Conservation (phyloP, 1,140 invertebrate species). For the Psilanteris sp. region DNA sequence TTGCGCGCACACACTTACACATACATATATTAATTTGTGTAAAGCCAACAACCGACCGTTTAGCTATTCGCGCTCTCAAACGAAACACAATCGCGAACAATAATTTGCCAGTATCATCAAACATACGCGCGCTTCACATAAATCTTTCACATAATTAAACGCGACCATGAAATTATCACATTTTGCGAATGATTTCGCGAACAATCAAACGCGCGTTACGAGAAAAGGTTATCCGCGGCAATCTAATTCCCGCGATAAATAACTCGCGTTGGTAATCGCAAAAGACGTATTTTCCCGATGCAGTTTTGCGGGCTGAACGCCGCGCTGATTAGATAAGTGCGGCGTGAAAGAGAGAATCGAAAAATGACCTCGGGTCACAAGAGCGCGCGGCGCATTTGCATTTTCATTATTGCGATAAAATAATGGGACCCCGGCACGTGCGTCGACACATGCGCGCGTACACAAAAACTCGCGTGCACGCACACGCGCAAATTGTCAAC, state of each 20-base stretch:
- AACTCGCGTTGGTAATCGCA: neutral
- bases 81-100: too few relatives aligned
- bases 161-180: too few relatives aligned
- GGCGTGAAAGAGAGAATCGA: slow-evolving; percentile 5
- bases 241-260: slow-evolving; percentile 24
- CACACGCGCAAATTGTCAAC: slow-evolving; percentile 22
- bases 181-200: slow-evolving; percentile 9
- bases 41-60: too few relatives aligned
- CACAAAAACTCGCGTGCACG: slow-evolving; percentile 2
- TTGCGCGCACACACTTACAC: too few relatives aligned
- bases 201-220: neutral
- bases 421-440: slow-evolving; percentile 38
- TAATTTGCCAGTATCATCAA: too few relatives aligned
- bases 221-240: slow-evolving; percentile 8
- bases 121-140: too few relatives aligned
- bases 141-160: too few relatives aligned
- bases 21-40: too few relatives aligned
- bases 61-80: too few relatives aligned
- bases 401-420: slow-evolving; percentile 56
- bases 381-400: slow-evolving; percentile 36
- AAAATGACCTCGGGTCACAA: slow-evolving; percentile 39
- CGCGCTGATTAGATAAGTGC: slow-evolving; percentile 29
- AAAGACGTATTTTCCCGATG: slow-evolving; percentile 7
- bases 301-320: slow-evolving; percentile 5
- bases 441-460: slow-evolving; percentile 23